These are phyloP conservation scores for Eretmocerus hayati DNA, from an alignment of 2,888 invertebrate genomes.

Conservation along the genomic window DNA sequence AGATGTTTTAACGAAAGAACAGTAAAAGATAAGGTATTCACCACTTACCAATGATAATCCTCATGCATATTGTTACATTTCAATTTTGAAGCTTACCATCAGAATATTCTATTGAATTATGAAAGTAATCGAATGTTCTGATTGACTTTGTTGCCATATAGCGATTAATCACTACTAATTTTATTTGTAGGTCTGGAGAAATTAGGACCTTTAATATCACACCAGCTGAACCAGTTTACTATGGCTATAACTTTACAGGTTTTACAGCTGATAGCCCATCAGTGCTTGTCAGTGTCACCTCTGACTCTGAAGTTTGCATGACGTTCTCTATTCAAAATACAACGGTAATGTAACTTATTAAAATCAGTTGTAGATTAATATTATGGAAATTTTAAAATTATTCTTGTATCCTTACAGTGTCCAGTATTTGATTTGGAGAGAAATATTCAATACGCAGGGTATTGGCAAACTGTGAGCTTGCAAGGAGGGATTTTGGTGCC, in stretches of 20 bases:
- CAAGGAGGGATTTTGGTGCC: constrained; percentile 70
- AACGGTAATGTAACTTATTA: constrained; percentile 48
- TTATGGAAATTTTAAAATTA: not conserved
- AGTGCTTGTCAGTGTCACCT: constrained; percentile 60
- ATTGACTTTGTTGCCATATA: no score
- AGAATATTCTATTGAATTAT: not conserved
- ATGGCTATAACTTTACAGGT: constrained; percentile 54
- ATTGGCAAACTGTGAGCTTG: constrained; percentile 68
- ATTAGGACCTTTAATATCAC: constrained; percentile 39
- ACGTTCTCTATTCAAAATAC: constrained; percentile 73
- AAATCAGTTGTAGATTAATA: constrained; percentile 6
- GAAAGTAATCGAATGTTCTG: no score
- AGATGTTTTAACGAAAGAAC: not conserved
- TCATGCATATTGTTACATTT: not conserved
- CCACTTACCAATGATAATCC: not conserved
- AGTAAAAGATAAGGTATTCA: not conserved
- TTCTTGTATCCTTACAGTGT: constrained; percentile 56
- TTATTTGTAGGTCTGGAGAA: constrained; percentile 33
- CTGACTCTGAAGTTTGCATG: constrained; percentile 63
- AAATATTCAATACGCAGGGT: constrained; percentile 68
- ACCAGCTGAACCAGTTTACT: constrained; percentile 57
- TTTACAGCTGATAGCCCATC: constrained; percentile 39
- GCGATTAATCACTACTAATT: no score
- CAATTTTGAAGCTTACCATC: not conserved
- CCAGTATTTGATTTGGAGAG: constrained; percentile 76